Conservation (phyloP, 1,140 invertebrate species). For the Limonius californicus region DNA sequence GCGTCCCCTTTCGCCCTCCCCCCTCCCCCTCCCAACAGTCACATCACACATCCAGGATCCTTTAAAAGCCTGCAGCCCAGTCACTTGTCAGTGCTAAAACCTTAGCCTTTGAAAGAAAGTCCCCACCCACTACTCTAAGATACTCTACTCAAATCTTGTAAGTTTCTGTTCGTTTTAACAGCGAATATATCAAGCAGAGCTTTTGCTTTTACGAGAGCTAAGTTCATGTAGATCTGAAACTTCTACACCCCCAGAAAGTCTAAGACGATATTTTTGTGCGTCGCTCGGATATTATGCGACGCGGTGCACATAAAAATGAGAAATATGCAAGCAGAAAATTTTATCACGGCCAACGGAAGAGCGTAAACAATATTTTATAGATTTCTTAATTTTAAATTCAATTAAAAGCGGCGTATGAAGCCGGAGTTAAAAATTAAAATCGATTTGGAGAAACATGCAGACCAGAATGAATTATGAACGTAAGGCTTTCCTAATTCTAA, state of each 20-base stretch:
- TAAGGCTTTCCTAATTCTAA: no score
- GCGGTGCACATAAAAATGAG: conserved; percentile 22
- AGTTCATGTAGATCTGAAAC: conserved; percentile 28
- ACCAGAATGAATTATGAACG: no score
- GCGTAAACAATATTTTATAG: no score
- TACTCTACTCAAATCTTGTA: conserved; percentile 47
- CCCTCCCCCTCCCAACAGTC: conserved; percentile 15
- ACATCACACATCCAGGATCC: conserved; percentile 27
- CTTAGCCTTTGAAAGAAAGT: conserved; percentile 28
- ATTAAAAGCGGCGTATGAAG: no score
- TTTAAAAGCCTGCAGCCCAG: conserved; percentile 27
- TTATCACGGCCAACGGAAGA: no score
- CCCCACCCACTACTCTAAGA: conserved; percentile 19
- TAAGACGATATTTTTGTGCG: conserved; percentile 26
- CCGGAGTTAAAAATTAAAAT: no score
- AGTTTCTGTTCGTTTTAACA: conserved; percentile 40
- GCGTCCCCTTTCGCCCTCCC: conserved; percentile 20
- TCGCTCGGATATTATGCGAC: conserved; percentile 22
- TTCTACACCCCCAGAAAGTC: conserved; percentile 17
- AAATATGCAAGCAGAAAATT: not conserved
- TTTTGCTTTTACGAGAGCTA: conserved; percentile 26
- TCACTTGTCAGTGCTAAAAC: conserved; percentile 29
- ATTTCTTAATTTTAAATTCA: no score
- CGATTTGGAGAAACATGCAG: no score
- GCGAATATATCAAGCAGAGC: conserved; percentile 25